phyloP scores from a whole-genome alignment of 2,888 invertebrate species.

The Marronus borbonicus region DNA sequence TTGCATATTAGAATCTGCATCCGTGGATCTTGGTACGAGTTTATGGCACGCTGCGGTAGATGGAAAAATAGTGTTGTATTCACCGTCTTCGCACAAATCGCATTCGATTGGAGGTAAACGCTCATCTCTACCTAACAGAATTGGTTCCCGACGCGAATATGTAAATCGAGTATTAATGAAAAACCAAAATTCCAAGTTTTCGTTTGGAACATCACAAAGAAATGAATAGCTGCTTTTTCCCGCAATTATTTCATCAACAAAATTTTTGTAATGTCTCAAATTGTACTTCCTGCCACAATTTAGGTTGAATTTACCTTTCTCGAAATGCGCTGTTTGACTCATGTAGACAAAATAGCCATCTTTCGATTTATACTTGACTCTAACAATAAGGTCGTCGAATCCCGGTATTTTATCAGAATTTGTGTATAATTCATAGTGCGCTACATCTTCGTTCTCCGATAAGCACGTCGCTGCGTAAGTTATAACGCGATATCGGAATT shows the following conservation, averaged over 20 bases:
- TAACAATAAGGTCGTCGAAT: slow-evolving; percentile 24
- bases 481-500: slow-evolving; percentile 11
- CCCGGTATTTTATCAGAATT: slow-evolving; percentile 8
- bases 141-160: background rate
- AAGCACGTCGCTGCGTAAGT: slow-evolving; percentile 32
- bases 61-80: slow-evolving; percentile 5
- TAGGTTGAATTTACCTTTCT: background rate
- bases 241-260: background rate
- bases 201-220: background rate
- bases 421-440: slow-evolving; percentile 19
- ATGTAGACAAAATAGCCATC: background rate
- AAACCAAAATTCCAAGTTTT: slow-evolving; percentile 24
- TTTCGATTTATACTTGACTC: slow-evolving; percentile 1
- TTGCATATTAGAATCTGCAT: background rate
- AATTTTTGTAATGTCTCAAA: background rate
- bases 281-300: background rate
- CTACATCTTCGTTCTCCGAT: slow-evolving; percentile 20
- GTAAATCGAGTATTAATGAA: slow-evolving; percentile 2
- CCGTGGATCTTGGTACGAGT: background rate
- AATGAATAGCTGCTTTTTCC: background rate
- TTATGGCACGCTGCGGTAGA: background rate
- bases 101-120: slow-evolving; percentile 8
- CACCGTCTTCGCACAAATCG: background rate
- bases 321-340: slow-evolving; percentile 9
- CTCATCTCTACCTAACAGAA: background rate